Conservation (phyloP, 2,888 invertebrate species). For the Lypha dubia region DNA sequence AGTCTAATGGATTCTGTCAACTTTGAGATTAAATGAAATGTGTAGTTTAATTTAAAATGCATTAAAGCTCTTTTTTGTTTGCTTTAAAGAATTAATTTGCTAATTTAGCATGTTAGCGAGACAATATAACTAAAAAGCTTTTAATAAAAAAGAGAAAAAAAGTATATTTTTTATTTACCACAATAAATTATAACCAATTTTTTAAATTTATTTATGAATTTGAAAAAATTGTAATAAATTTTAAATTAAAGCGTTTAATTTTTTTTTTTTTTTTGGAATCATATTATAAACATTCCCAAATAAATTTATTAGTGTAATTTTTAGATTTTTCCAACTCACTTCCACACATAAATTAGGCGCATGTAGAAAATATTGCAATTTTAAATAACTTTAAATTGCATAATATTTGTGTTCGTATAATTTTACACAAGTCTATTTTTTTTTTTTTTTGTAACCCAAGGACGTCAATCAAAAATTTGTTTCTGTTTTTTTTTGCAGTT, state of each 20-base stretch:
- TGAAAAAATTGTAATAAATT: too few relatives aligned
- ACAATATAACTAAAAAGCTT: background rate
- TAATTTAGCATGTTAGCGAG: background rate
- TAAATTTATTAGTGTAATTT: conserved; percentile 16
- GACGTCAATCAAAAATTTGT: conserved; percentile 63
- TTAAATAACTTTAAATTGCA: conserved; percentile 63
- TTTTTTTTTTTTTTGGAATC: conserved; percentile 6
- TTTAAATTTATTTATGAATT: too few relatives aligned
- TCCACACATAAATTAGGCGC: conserved; percentile 13
- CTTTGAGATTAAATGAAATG: background rate
- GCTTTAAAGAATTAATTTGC: too few relatives aligned
- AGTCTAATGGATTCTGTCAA: background rate
- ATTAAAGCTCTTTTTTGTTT: too few relatives aligned
- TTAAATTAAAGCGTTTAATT: too few relatives aligned
- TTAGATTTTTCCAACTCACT: conserved; percentile 18
- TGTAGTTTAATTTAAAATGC: background rate
- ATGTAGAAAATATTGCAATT: conserved; percentile 37
- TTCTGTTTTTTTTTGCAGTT: conserved; percentile 39
- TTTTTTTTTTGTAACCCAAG: conserved; percentile 62
- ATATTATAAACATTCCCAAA: conserved; percentile 44
- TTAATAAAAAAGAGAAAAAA: background rate
- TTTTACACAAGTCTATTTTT: conserved; percentile 6
- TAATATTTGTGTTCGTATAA: conserved; percentile 36
- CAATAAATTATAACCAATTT: background rate
- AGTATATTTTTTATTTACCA: too few relatives aligned